Base-by-base conservation (phyloP, 2,797 vertebrate genomes). In the Decapterus maruadsi region DNA sequence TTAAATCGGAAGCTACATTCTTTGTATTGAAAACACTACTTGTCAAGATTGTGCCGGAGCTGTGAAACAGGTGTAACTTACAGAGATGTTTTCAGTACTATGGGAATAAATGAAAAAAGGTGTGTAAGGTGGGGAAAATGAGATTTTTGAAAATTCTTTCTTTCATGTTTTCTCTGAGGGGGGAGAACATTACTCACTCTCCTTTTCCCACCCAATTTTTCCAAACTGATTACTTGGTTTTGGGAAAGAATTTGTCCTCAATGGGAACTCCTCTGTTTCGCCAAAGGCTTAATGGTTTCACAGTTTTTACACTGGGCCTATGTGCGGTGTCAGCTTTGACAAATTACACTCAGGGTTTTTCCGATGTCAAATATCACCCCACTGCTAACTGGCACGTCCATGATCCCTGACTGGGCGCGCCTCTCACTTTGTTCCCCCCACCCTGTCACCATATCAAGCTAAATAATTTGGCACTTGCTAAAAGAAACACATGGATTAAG, bases 211-310 rank as follows among this genome's bases (percentile, higher is more conserved):
- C 69, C 73, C 79, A 80, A 54, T 63, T 75, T 86, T 87, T 86
- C 78, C 79, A 55, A 75, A 68, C 8, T 80, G 59, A 90, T 75
- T 81, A 57, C 80, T 64, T 64, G 71, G 17, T 76, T 84, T 78
- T 64, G 64, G 82, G 76, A 88, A 88, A 90, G 50, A 90, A 92
- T 88, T 74, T 73, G 63, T 83, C 88, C 59, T 88, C 56, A 72
- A 45, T 83, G 87, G 85, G 85, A 92, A 89, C 92, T 93, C 78
- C 89, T 90, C 62, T 92, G 79, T 90, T 92, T 91, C 86, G 77
- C 73, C 65, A 87, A 81, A 61, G 64, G 76, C 80, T 85, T 88
- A 83, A 83, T 85, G 75, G 81, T 85, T 85, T 91, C 77, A 83
- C 79, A 78, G 81, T 79, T 83, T 83, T 81, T 80, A 82, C 77